Conservation (phyloP, 2,888 invertebrate species). For the Heteropelma amictum region DNA sequence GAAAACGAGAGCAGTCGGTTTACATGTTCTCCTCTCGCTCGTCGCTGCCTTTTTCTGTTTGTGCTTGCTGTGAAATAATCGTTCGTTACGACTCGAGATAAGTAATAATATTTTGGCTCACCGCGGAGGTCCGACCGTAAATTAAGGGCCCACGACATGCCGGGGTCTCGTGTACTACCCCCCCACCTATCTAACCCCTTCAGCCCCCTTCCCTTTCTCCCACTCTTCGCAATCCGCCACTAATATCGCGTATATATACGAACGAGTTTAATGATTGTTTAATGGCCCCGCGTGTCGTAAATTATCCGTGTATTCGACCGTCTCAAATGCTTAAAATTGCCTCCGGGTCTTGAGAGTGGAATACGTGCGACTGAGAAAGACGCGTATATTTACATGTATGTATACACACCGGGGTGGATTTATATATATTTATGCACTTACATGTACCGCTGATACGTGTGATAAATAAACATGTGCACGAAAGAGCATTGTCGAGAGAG, state of each 20-base stretch:
- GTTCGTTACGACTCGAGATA: conserved; percentile 65
- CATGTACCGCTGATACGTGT: background rate
- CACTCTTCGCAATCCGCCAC: conserved; percentile 30
- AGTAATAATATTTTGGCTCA: conserved; percentile 75
- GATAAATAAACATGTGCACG: conserved; percentile 4
- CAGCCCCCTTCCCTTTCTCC: conserved; percentile 31
- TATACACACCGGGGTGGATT: conserved; percentile 24
- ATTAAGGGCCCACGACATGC: conserved; percentile 74
- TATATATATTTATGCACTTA: conserved; percentile 11
- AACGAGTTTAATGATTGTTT: conserved; percentile 78
- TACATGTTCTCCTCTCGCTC: background rate
- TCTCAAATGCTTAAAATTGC: conserved; percentile 76
- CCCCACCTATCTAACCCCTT: conserved; percentile 6
- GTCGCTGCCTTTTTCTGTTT: conserved; percentile 5
- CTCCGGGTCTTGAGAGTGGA: conserved; percentile 66
- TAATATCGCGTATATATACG: conserved; percentile 58
- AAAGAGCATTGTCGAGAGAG: background rate
- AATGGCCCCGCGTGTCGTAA: conserved; percentile 77
- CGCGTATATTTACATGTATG: conserved; percentile 2
- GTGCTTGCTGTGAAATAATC: conserved; percentile 56
- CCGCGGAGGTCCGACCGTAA: conserved; percentile 77
- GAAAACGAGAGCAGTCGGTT: background rate
- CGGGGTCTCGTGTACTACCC: conserved; percentile 58
- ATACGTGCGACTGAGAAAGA: conserved; percentile 35
- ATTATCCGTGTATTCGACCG: conserved; percentile 77